These are phyloP conservation scores for Nebria brevicollis DNA, from an alignment of 2,888 invertebrate species.

Conservation along the genomic window DNA sequence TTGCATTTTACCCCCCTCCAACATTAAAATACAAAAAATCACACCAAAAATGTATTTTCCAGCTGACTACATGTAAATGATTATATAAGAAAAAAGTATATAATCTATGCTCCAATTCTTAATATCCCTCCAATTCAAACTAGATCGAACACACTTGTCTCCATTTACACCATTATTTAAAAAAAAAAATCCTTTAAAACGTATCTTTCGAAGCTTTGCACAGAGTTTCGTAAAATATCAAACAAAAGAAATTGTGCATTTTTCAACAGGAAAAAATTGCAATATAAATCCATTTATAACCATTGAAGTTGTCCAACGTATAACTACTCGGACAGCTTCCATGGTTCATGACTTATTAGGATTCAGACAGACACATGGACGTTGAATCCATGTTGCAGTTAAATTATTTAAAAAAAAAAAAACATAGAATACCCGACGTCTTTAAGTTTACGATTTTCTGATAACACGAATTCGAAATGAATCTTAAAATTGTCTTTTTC, in stretches of 20 bases:
- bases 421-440: slow-evolving; percentile 36
- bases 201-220: slow-evolving; percentile 38
- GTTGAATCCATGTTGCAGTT: slow-evolving; percentile 28
- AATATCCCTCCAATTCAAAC: slow-evolving; percentile 48
- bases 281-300: slow-evolving; percentile 25
- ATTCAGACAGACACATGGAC: slow-evolving; percentile 30
- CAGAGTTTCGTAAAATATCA: slow-evolving; percentile 41
- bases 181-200: slow-evolving; percentile 10
- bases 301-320: slow-evolving; percentile 13
- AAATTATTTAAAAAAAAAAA: slow-evolving; percentile 34
- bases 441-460: background rate
- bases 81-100: slow-evolving; percentile 26
- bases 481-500: background rate
- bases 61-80: slow-evolving; percentile 40
- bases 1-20: slow-evolving; percentile 47
- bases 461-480: background rate
- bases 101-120: slow-evolving; percentile 46
- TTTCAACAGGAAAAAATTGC: slow-evolving; percentile 47
- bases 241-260: slow-evolving; percentile 43
- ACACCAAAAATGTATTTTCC: slow-evolving; percentile 45
- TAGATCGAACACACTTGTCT: slow-evolving; percentile 45
- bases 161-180: slow-evolving; percentile 44
- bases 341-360: slow-evolving; percentile 24
- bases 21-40: slow-evolving; percentile 43
- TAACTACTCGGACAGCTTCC: background rate